Evolutionary conservation across 2,888 invertebrate genomes (phyloP), one percentile per base, ranked within the genome.

Genomic region (Apoderus coryli): DNA sequence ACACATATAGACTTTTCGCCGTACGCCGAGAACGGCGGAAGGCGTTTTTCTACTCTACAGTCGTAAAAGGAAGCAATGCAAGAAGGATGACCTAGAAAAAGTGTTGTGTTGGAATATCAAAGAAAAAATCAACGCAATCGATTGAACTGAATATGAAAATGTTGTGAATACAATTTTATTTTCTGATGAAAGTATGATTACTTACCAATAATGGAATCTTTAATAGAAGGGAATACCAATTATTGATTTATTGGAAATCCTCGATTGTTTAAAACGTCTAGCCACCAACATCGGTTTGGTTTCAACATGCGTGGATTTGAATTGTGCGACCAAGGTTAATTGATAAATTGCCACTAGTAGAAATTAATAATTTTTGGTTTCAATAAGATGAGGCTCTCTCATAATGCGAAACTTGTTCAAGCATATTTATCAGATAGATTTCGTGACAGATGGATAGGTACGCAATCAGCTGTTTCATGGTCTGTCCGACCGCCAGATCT

Each of bases 201-300:
- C n/a, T n/a, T n/a, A 25, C 14, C 10, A 30, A 13, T 10, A 30
- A 30, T 30, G 31, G 31, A 4, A 30, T 30, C 14, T 25, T 25
- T 5, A 26, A 30, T 25, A 19, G 12, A 19, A 19, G 19, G n/a
- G 19, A 29, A 22, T 22, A n/a, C 4, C 9, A 10, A 22, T 22
- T 29, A 29, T 22, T 29, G 22, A 13, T 10, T 22, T 11, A 29
- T 9, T 14, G 29, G 9, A 16, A 27, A 27, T 15, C 19, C 19
- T 7, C 19, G 19, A 19, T 6, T 7, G n/a, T 19, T 19, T 19
- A 19, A 19, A 19, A 19, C 19, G n/a, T 19, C 19, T 7, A 19
- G 19, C 6, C 19, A 19, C 19, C 19, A 19, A 19, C 6, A 7
- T 19, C 19, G 19, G 6, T 19, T 19, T 19, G 19, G 19, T 19